These are phyloP conservation scores for Brachylomia viminalis DNA, from an alignment of 2,888 invertebrate species.

Conservation along the genomic window DNA sequence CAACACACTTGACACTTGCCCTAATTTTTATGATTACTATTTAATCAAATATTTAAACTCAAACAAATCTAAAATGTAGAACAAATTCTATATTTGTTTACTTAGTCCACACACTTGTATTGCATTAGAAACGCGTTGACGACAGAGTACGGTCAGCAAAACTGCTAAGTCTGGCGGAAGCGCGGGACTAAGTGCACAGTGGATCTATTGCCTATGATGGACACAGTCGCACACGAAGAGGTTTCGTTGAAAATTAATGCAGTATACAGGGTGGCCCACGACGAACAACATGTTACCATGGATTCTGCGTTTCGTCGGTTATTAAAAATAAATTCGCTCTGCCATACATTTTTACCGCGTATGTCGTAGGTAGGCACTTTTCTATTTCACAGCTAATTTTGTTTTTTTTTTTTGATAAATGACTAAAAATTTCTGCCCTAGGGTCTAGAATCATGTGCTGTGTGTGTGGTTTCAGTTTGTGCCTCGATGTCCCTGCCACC, in stretches of 20 bases:
- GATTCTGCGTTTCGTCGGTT: no score
- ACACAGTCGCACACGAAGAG: slow-evolving; percentile 20
- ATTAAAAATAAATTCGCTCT: no score
- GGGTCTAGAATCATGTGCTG: no score
- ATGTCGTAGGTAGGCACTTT: no score
- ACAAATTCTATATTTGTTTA: slow-evolving; percentile 15
- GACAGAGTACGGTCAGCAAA: slow-evolving; percentile 12
- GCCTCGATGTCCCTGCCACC: no score
- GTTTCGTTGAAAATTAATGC: background rate
- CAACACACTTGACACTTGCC: background rate
- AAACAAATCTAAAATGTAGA: slow-evolving; percentile 3
- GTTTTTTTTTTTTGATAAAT: no score
- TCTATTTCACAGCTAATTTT: no score
- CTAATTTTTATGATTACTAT: background rate
- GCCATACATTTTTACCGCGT: no score
- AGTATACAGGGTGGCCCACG: background rate
- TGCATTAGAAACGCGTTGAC: slow-evolving; percentile 1
- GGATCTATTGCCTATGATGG: background rate
- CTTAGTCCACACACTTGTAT: slow-evolving; percentile 28
- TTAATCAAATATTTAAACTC: slow-evolving; percentile 4
- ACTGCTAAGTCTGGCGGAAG: slow-evolving; percentile 37
- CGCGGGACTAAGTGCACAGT: slow-evolving; percentile 21
- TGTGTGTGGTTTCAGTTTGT: no score
- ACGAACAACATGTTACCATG: no score
- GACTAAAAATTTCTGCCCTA: no score